Percentiles rank a stretch among this genome's conserved stretches.
Evolutionary conservation across 1,140 invertebrate species (phyloP).

Genomic region (Globodera ellingtonae): DNA sequence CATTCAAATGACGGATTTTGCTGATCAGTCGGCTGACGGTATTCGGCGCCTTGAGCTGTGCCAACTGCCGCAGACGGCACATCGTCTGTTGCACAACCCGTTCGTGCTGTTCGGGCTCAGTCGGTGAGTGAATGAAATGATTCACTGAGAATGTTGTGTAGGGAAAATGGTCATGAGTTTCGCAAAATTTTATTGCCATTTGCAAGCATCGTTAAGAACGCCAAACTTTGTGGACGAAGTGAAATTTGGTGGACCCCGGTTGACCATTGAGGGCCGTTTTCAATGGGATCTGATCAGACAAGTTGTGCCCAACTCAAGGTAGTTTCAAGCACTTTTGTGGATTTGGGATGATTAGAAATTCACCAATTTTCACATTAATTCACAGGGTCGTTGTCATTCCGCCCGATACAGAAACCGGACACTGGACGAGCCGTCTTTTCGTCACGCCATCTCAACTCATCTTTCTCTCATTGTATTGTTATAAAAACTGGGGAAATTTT

Average conservation of each 20-base stretch:
- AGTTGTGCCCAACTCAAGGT: constrained; percentile 89
- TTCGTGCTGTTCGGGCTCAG: constrained; percentile 93
- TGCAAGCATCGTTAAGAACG: constrained; percentile 60
- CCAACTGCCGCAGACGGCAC: constrained; percentile 87
- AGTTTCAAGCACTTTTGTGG: neutral
- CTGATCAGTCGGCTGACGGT: constrained; percentile 39
- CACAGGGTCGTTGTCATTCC: constrained; percentile 87
- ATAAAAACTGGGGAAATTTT: neutral
- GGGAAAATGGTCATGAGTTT: no score
- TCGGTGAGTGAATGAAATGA: constrained; percentile 68
- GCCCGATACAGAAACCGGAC: constrained; percentile 76
- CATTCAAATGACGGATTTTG: constrained; percentile 58
- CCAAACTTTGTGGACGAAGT: constrained; percentile 94
- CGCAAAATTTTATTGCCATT: neutral
- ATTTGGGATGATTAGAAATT: no score
- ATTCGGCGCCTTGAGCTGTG: constrained; percentile 66
- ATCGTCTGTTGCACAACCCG: constrained; percentile 86
- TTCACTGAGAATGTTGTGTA: no score
- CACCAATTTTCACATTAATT: neutral
- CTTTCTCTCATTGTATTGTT: constrained; percentile 76
- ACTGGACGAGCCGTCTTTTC: constrained; percentile 90
- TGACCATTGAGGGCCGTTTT: constrained; percentile 8
- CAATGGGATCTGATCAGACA: constrained; percentile 67
- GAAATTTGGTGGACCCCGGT: constrained; percentile 76
- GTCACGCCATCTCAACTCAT: constrained; percentile 93